A percentile compares a stretch with the other conserved stretches of the same genome.
These are phyloP conservation scores for Limosa lapponica DNA, from an alignment of 2,797 vertebrate species.

Conservation along the genomic window DNA sequence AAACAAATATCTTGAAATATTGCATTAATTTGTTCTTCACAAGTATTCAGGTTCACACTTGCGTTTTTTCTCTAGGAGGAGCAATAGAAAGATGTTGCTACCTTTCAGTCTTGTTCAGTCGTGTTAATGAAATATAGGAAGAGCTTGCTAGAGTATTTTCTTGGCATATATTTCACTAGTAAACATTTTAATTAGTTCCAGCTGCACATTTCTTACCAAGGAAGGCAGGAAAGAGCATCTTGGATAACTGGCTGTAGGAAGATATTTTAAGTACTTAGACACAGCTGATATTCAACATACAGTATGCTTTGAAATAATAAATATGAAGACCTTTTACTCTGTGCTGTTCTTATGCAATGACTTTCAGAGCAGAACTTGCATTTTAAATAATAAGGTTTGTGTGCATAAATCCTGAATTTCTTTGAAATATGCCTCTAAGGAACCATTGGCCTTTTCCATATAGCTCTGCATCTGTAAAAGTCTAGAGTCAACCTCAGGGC, in stretches of 20 bases:
- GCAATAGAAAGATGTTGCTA: not conserved
- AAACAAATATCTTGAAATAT: not conserved
- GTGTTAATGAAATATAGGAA: not conserved
- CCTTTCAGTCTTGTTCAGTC: not conserved
- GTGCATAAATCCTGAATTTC: not conserved
- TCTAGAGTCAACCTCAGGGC: not conserved
- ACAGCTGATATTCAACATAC: not conserved
- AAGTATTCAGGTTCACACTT: not conserved
- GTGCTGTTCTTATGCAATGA: not conserved
- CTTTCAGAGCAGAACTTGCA: not conserved
- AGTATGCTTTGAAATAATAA: not conserved
- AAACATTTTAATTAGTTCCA: not conserved
- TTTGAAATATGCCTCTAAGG: constrained; percentile 28
- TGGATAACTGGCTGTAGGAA: not conserved
- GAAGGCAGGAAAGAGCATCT: not conserved
- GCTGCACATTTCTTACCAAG: not conserved
- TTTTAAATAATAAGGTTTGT: constrained; percentile 3
- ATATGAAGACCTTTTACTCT: not conserved
- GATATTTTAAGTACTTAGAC: not conserved
- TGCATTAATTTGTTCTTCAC: not conserved
- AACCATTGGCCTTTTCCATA: not conserved
- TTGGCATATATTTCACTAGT: not conserved
- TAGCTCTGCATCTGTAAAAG: not conserved
- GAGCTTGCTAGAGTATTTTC: not conserved
- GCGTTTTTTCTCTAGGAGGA: not conserved